Conservation (phyloP, 1,140 invertebrate species). For the Dendroctonus valens region DNA sequence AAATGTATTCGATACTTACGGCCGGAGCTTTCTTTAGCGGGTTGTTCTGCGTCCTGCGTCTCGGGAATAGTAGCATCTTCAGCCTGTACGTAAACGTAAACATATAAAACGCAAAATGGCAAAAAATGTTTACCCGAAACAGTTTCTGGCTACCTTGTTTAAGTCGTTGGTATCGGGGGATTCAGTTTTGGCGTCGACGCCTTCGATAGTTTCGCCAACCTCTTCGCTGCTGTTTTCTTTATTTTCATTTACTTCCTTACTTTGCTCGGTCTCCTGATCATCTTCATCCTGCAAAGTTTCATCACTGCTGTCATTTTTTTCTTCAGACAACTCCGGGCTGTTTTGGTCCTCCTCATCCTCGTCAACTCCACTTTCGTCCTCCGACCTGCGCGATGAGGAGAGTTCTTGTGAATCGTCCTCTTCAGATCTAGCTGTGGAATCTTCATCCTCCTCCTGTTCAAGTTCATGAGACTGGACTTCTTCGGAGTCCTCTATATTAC, state of each 20-base stretch:
- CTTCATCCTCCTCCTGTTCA: conserved; percentile 38
- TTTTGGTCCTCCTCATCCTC: background rate
- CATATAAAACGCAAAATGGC: too few relatives aligned
- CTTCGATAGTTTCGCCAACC: background rate
- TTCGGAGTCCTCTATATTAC: conserved; percentile 35
- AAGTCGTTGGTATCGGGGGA: too few relatives aligned
- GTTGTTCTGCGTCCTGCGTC: too few relatives aligned
- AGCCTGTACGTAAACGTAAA: too few relatives aligned
- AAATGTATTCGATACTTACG: too few relatives aligned
- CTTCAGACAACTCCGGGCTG: background rate
- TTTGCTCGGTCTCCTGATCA: conserved; percentile 39
- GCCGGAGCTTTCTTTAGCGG: too few relatives aligned
- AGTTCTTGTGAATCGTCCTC: conserved; percentile 37
- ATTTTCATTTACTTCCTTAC: conserved; percentile 45
- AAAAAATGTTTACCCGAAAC: too few relatives aligned
- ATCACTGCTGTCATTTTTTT: conserved; percentile 1
- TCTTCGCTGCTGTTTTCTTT: conserved; percentile 32
- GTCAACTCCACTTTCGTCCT: conserved; percentile 36
- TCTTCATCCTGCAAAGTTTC: conserved; percentile 22
- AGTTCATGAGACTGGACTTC: conserved; percentile 32
- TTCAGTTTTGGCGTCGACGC: too few relatives aligned
- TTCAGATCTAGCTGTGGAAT: conserved; percentile 28
- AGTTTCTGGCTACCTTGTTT: too few relatives aligned
- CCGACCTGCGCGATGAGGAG: conserved; percentile 40
- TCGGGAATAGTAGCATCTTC: too few relatives aligned